phyloP scores from a whole-genome alignment of 2,797 vertebrate genomes.

The Ctenopoma kingsleyae region DNA sequence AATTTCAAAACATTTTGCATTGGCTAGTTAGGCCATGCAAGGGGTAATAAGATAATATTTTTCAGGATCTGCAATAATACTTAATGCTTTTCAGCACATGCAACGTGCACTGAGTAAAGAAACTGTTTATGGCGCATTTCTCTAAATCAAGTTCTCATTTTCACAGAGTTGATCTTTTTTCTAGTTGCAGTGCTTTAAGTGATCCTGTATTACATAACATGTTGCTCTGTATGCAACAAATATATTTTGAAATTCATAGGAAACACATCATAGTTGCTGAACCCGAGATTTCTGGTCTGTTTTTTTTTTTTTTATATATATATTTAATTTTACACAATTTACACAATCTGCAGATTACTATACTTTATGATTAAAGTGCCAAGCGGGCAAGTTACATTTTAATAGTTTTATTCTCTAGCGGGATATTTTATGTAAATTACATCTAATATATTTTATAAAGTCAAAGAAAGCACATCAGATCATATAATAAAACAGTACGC shows the following conservation, averaged over 20 bases:
- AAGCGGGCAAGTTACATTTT: background rate
- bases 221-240: background rate
- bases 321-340: background rate
- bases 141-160: background rate
- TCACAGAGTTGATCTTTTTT: background rate
- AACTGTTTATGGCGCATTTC: background rate
- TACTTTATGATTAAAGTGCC: background rate
- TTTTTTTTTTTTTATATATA: background rate
- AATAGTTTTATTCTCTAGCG: background rate
- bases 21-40: too few species aligned
- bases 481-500: conserved; percentile 31
- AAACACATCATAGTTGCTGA: background rate
- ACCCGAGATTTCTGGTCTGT: background rate
- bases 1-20: too few species aligned
- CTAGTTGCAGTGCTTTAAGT: background rate
- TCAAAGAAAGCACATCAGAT: conserved; percentile 11
- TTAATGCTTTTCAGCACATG: background rate
- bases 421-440: background rate
- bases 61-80: background rate
- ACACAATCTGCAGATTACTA: background rate
- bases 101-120: too few species aligned
- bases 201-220: background rate
- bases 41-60: background rate
- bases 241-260: background rate
- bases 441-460: background rate